Evolutionary conservation across 2,113 vertebrate species (phyloP), one percentile per base, ranked within the genome.

Genomic region (Hippocampus comes): DNA sequence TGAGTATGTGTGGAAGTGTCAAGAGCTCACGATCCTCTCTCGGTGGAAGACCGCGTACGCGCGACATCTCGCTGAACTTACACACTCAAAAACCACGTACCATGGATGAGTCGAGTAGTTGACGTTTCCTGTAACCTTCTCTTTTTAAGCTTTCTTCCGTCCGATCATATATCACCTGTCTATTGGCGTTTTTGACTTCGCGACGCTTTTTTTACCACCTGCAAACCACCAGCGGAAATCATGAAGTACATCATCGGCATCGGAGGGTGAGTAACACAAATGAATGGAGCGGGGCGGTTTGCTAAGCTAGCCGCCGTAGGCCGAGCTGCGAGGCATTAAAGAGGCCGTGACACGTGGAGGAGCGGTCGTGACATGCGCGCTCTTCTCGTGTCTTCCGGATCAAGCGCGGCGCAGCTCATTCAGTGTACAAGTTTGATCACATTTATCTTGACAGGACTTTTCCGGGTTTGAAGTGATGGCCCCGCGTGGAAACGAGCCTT

Each of bases 181-280:
- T 55, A 56, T 79, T 76, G 67, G 83, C 77, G 78, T 76, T 74
- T 85, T 86, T 82, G 43, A 74, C 51, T 55, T 69, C 76, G 46
- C 66, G 61, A 67, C 70, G 64, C 63, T 68, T 71, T 56, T 38
- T n/a, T 14, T 23, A 43, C 4, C 7, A 38, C 70, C 12, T 18
- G 48, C 11, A 12, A 56, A 43, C 63, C 6, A 76, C 71, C 43
- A 65, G 18, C 77, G 21, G n/a, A 71, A 25, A 71, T 0, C 82
- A 97, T 98, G 97, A 94, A 95, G 84, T 88, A 91, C 90, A 94
- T 98, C 84, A 87, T 98, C 70, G 96, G 96, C 70, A 94, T 98
- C 51, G 96, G 97, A 78, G 97, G 96, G 97, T 98, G 82, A 98
- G 96, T 91, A 0, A 0, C 20, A 68, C 0, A 5, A 21, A 70